phyloP scores from a whole-genome alignment of 2,888 invertebrate genomes.

The Sipunculus nudus region DNA sequence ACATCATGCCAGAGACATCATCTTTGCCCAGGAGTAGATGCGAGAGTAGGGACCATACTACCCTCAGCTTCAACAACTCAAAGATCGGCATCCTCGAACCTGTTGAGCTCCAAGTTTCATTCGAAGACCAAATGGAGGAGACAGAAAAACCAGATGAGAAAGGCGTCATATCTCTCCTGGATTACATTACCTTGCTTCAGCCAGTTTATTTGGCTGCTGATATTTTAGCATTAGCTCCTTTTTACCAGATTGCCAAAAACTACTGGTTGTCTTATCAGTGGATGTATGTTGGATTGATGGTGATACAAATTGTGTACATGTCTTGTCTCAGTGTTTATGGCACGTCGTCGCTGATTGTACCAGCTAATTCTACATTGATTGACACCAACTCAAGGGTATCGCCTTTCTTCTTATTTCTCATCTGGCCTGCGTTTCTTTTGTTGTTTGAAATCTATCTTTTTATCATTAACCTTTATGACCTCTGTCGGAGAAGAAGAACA shows the following conservation, averaged over 20 bases:
- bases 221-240: slow-evolving; percentile 56
- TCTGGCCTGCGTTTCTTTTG: slow-evolving; percentile 35
- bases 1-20: slow-evolving; percentile 32
- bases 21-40: background rate
- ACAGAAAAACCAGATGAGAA: background rate
- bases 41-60: background rate
- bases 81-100: too few species aligned
- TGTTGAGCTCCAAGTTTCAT: too few species aligned
- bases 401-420: slow-evolving; percentile 23
- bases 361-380: background rate
- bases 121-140: background rate
- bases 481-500: too few species aligned
- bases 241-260: slow-evolving; percentile 51
- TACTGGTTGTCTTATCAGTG: slow-evolving; percentile 54
- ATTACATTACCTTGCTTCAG: slow-evolving; percentile 49
- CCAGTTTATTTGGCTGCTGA: slow-evolving; percentile 47
- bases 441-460: slow-evolving; percentile 25
- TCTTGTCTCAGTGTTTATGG: slow-evolving; percentile 44
- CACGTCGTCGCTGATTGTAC: background rate
- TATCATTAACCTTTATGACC: background rate
- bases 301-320: slow-evolving; percentile 60
- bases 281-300: slow-evolving; percentile 52
- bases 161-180: slow-evolving; percentile 46
- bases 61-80: too few species aligned
- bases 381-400: background rate